phyloP scores from a whole-genome alignment of 2,113 vertebrate genomes.

The Perognathus longimembris region DNA sequence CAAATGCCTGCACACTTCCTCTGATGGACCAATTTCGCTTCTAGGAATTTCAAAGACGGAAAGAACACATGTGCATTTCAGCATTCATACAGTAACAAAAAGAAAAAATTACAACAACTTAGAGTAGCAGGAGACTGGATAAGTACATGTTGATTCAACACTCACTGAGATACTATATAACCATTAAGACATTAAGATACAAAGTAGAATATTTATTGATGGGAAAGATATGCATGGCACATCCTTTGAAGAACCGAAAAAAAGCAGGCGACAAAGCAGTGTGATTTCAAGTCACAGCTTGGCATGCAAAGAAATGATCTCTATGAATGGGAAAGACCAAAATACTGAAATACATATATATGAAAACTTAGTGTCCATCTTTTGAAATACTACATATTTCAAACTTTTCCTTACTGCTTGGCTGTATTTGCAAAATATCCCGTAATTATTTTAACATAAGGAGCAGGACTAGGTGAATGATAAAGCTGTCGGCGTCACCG shows the following conservation, averaged over 20 bases:
- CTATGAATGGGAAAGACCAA: conserved; percentile 5
- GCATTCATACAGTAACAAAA: conserved; percentile 40
- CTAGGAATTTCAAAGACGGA: conserved; percentile 72
- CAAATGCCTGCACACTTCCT: conserved; percentile 56
- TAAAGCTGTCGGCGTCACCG: conserved; percentile 43
- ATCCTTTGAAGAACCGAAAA: conserved; percentile 29
- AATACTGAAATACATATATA: not conserved
- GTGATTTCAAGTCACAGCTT: conserved; percentile 47
- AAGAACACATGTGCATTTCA: conserved; percentile 53
- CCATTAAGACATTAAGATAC: conserved; percentile 34
- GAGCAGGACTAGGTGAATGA: not conserved
- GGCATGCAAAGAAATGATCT: not conserved
- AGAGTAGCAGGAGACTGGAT: not conserved
- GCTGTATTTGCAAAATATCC: conserved; percentile 33
- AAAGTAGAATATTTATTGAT: conserved; percentile 56
- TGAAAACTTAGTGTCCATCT: conserved; percentile 8
- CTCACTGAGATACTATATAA: conserved; percentile 51
- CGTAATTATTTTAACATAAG: conserved; percentile 38
- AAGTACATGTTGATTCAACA: conserved; percentile 44
- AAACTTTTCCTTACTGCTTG: conserved; percentile 17
- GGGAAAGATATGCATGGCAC: conserved; percentile 34
- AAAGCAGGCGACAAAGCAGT: conserved; percentile 46
- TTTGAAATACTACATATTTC: not conserved
- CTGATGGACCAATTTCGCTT: conserved; percentile 68
- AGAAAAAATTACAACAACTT: conserved; percentile 15